Percentiles rank a stretch among this genome's conserved stretches.
phyloP scores from a whole-genome alignment of 2,888 invertebrate genomes.

The Furcula furcula region DNA sequence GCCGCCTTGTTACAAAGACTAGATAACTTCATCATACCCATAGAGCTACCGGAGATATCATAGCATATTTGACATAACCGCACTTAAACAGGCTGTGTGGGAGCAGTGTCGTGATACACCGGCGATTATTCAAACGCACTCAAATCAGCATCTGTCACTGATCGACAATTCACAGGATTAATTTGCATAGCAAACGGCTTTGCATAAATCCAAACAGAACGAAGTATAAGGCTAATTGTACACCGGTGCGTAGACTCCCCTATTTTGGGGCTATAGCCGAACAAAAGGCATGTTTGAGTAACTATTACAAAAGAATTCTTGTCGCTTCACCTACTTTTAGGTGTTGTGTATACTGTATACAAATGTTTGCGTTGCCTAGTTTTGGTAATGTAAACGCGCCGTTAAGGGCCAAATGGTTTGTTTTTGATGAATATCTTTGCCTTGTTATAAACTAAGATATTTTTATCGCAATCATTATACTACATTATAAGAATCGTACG shows the following conservation, averaged over 20 bases:
- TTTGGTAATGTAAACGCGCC: background rate
- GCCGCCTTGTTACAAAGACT: no score
- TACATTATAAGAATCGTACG: no score
- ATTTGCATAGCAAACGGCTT: conserved; percentile 62
- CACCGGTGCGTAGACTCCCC: conserved; percentile 7
- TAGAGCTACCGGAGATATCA: background rate
- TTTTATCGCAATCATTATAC: no score
- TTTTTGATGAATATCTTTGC: background rate
- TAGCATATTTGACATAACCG: background rate
- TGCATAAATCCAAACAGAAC: conserved; percentile 50
- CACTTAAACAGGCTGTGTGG: conserved; percentile 12
- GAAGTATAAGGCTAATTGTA: conserved; percentile 45
- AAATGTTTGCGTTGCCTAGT: conserved; percentile 15
- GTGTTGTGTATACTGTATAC: conserved; percentile 24
- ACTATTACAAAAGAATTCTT: conserved; percentile 33
- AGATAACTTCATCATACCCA: no score
- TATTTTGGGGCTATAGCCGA: conserved; percentile 11
- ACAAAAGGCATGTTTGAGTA: conserved; percentile 20
- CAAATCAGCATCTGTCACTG: conserved; percentile 61
- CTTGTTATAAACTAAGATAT: no score
- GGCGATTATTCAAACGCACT: conserved; percentile 56
- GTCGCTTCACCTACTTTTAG: conserved; percentile 24
- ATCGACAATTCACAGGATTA: conserved; percentile 51
- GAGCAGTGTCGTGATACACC: conserved; percentile 22
- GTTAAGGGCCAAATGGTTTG: background rate